These are phyloP conservation scores for Phalacrocorax carbo DNA, from an alignment of 2,113 vertebrate genomes.

Conservation along the genomic window DNA sequence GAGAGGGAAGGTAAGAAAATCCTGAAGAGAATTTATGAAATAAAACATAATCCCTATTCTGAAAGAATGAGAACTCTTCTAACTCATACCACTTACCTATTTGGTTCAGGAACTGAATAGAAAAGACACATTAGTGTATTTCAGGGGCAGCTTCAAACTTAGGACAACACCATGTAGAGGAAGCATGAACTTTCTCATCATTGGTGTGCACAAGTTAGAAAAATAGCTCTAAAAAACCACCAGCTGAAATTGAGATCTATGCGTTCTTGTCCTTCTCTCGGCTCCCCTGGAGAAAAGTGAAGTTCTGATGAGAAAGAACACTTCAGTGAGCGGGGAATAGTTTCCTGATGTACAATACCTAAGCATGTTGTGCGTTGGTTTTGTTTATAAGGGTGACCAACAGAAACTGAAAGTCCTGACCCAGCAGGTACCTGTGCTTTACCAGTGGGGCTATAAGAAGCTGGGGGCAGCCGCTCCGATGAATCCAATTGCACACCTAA, in stretches of 20 bases:
- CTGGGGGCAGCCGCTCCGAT: background rate
- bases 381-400: background rate
- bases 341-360: background rate
- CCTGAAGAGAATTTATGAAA: background rate
- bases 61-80: background rate
- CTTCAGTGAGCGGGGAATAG: background rate
- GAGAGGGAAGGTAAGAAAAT: background rate
- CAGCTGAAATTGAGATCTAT: background rate
- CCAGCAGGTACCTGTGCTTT: background rate
- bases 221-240: background rate
- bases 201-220: background rate
- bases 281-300: background rate
- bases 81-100: background rate
- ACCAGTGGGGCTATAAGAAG: background rate
- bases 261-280: background rate
- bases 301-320: background rate
- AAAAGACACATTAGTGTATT: background rate
- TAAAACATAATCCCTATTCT: background rate
- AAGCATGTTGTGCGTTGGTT: background rate
- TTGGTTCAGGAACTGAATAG: background rate
- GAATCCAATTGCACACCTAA: background rate
- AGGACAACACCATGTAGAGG: background rate
- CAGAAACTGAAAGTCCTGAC: background rate
- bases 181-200: background rate
- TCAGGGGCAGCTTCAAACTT: background rate